phyloP scores from a whole-genome alignment of 2,888 invertebrate species.

The Sepioteuthis lessoniana region DNA sequence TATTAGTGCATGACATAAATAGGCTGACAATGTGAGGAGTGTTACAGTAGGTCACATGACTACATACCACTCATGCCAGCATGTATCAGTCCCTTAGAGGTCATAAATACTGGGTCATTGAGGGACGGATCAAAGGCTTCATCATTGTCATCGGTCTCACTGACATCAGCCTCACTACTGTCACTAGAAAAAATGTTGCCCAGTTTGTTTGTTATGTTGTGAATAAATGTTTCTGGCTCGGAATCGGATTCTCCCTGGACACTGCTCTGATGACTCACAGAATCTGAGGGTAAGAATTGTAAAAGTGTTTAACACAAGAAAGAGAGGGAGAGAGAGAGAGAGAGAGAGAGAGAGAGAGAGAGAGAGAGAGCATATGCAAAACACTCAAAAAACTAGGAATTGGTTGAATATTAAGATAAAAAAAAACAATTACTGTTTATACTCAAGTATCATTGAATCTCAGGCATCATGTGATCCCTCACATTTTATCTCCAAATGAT shows the following conservation, averaged over 20 bases:
- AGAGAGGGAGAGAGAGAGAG: not conserved
- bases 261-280: conserved; percentile 69
- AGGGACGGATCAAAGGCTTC: conserved; percentile 67
- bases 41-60: conserved; percentile 39
- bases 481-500: no score
- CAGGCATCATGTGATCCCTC: no score
- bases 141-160: conserved; percentile 69
- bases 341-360: not conserved
- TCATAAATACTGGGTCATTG: conserved; percentile 72
- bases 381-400: no score
- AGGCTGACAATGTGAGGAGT: not conserved
- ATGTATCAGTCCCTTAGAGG: conserved; percentile 71
- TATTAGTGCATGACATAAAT: not conserved
- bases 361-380: not conserved
- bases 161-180: conserved; percentile 78
- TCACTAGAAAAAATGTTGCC: conserved; percentile 82
- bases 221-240: conserved; percentile 70
- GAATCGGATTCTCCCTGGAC: conserved; percentile 74
- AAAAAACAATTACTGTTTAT: no score
- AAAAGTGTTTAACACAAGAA: not conserved
- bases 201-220: conserved; percentile 71
- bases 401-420: no score
- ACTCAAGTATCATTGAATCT: no score
- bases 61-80: conserved; percentile 64
- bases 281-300: conserved; percentile 61